These are phyloP conservation scores for Epinephelus moara DNA, from an alignment of 2,113 vertebrate species.

Conservation along the genomic window DNA sequence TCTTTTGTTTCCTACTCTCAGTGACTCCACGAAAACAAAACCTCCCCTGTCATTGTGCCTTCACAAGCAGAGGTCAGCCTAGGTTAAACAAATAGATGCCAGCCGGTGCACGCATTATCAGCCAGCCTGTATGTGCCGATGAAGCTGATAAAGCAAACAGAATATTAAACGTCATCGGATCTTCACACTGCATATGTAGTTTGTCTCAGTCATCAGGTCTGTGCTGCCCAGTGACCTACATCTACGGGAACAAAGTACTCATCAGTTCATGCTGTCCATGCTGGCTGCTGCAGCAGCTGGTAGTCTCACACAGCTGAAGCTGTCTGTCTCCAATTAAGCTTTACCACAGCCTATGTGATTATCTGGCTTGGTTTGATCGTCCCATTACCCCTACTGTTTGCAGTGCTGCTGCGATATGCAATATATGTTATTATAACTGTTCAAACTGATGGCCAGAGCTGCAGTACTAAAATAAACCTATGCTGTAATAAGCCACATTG, in stretches of 20 bases:
- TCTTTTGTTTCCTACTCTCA: background rate
- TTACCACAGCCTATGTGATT: background rate
- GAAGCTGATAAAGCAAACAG: slow-evolving; percentile 25
- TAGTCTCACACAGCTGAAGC: background rate
- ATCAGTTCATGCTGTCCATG: slow-evolving; percentile 15
- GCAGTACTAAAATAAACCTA: too few species aligned
- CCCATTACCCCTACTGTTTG: too few species aligned
- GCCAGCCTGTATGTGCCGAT: slow-evolving; percentile 17
- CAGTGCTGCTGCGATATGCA: too few species aligned
- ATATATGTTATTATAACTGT: too few species aligned
- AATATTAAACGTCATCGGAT: slow-evolving; percentile 59
- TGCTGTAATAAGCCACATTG: too few species aligned
- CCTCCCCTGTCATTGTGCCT: slow-evolving; percentile 10
- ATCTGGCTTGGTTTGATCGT: background rate
- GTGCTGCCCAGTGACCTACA: slow-evolving; percentile 65
- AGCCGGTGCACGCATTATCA: slow-evolving; percentile 40
- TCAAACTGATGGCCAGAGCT: too few species aligned
- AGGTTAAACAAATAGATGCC: slow-evolving; percentile 22
- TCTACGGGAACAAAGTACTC: slow-evolving; percentile 31
- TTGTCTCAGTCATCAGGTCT: slow-evolving; percentile 37
- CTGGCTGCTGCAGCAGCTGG: background rate
- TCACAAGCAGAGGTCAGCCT: slow-evolving; percentile 34
- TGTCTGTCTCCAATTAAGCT: background rate
- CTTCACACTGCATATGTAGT: slow-evolving; percentile 62
- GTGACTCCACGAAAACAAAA: background rate